phyloP scores from a whole-genome alignment of 1,140 invertebrate species.

The Caerostris darwini region DNA sequence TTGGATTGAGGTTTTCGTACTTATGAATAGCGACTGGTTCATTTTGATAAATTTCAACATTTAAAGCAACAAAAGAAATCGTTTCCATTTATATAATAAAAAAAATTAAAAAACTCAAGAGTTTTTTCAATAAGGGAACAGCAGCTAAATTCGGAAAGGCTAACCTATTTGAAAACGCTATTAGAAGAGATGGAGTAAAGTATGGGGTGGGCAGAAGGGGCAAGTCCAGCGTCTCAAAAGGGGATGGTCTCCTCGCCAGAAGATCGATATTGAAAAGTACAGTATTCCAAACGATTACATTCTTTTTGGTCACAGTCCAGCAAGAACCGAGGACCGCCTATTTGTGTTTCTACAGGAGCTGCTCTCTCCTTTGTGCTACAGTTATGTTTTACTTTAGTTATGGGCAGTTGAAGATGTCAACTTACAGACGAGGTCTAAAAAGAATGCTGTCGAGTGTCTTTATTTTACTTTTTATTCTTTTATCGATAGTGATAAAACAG shows the following conservation, averaged over 20 bases:
- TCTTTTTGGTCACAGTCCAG: constrained; percentile 42
- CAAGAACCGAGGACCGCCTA: constrained; percentile 4
- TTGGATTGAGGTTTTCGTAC: no score
- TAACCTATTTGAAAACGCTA: not conserved
- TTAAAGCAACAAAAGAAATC: no score
- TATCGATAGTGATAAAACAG: not conserved
- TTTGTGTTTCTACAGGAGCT: not conserved
- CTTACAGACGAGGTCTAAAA: not conserved
- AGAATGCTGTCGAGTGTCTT: not conserved
- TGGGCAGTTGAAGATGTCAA: not conserved
- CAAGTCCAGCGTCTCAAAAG: not conserved
- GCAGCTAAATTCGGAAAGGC: not conserved
- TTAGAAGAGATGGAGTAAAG: not conserved
- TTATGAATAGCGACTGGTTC: no score
- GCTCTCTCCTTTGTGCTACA: not conserved
- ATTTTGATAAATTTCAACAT: no score
- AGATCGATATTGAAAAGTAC: constrained; percentile 33
- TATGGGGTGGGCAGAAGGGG: not conserved
- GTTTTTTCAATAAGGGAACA: no score
- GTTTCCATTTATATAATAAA: no score
- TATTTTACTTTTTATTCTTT: not conserved
- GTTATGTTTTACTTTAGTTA: not conserved
- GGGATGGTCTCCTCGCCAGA: not conserved
- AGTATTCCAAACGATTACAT: constrained; percentile 28
- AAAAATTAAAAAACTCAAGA: no score